phyloP scores from a whole-genome alignment of 1,140 invertebrate species.

The Liolophura sinensis region DNA sequence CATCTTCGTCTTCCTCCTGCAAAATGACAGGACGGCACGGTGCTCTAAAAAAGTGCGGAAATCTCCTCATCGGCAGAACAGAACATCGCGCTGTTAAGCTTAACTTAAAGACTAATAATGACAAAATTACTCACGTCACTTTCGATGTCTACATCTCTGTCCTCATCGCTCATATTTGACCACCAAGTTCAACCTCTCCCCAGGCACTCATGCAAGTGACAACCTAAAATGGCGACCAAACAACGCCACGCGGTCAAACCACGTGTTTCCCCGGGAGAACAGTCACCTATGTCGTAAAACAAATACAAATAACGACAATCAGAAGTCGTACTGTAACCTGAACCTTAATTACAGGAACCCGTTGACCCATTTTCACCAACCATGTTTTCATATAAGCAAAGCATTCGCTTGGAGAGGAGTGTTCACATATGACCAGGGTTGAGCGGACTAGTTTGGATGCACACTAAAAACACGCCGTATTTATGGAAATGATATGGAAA shows the following conservation, averaged over 20 bases:
- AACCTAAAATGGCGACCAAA: slow-evolving; percentile 49
- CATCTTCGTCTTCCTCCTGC: slow-evolving; percentile 46
- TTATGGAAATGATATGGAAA: no score
- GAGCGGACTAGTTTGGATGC: no score
- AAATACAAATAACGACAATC: no score
- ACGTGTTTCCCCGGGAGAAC: slow-evolving; percentile 26
- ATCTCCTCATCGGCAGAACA: slow-evolving; percentile 2
- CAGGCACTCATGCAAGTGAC: slow-evolving; percentile 7
- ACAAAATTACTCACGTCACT: slow-evolving; percentile 74
- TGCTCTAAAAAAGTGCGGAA: slow-evolving; percentile 1
- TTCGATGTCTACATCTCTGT: slow-evolving; percentile 88
- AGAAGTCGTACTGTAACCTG: no score
- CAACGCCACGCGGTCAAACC: slow-evolving; percentile 50
- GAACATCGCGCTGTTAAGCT: not conserved
- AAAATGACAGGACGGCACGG: slow-evolving; percentile 21
- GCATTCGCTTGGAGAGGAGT: no score
- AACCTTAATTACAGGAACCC: no score
- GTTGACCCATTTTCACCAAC: no score
- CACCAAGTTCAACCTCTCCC: slow-evolving; percentile 19
- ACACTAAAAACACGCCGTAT: no score
- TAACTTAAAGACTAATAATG: slow-evolving; percentile 11
- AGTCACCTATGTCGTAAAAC: no score
- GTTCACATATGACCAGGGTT: no score
- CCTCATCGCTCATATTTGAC: slow-evolving; percentile 80
- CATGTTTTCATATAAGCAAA: no score